A percentile compares a stretch with the other conserved stretches of the same genome.
Conservation (phyloP, 2,113 vertebrate species). For the Ramphastos sulfuratus region DNA sequence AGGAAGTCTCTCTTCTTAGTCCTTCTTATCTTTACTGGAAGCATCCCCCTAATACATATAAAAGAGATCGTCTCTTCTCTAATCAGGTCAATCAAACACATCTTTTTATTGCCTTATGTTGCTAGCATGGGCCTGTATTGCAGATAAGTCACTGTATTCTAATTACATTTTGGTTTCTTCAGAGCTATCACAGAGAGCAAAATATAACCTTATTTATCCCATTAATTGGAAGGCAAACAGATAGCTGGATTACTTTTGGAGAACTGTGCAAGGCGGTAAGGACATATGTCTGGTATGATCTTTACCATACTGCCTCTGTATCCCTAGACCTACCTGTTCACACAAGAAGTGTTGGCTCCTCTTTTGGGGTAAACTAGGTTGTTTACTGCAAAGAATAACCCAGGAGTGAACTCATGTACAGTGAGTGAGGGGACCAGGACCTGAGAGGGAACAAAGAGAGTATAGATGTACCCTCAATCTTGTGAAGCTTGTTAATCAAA, state of each 20-base stretch:
- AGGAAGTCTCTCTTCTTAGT: neutral
- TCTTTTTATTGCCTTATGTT: neutral
- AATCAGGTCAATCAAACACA: neutral
- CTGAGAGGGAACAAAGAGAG: neutral
- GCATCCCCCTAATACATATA: neutral
- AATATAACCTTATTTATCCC: neutral
- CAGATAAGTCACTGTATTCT: neutral
- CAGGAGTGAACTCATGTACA: neutral
- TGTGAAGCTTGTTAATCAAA: accelerated
- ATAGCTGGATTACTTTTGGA: neutral
- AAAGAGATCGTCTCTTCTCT: neutral
- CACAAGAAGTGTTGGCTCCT: neutral
- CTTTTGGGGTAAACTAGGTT: neutral
- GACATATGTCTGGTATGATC: neutral
- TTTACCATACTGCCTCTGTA: neutral
- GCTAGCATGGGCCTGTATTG: neutral
- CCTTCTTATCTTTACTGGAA: neutral
- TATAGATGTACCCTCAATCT: neutral
- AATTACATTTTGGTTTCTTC: neutral
- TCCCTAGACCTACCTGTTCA: neutral
- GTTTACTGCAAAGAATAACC: neutral
- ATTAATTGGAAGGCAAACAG: neutral
- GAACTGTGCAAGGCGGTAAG: too few relatives aligned
- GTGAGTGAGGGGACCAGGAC: neutral
- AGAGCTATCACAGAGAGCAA: neutral